These are phyloP conservation scores for Barbus barbus DNA, from an alignment of 2,113 vertebrate species.

Conservation along the genomic window DNA sequence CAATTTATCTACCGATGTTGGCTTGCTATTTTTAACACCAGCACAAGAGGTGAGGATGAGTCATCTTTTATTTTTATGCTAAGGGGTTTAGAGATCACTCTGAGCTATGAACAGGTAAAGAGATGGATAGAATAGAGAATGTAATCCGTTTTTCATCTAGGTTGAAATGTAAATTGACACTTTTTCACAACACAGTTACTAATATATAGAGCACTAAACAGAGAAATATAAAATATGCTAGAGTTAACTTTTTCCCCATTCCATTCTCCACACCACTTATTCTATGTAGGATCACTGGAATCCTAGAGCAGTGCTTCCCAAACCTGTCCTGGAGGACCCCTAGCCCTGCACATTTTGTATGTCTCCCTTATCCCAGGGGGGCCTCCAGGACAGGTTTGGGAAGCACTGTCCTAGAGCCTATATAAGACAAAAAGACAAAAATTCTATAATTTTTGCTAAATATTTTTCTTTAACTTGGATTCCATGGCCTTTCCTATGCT, in stretches of 20 bases:
- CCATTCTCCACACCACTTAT: neutral
- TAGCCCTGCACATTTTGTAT: too few relatives aligned
- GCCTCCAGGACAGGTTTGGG: too few relatives aligned
- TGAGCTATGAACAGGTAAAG: constrained; percentile 3
- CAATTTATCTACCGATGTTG: neutral
- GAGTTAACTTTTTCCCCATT: too few relatives aligned
- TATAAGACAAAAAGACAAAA: neutral
- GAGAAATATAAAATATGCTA: neutral
- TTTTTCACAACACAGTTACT: too few relatives aligned
- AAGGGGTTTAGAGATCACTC: neutral
- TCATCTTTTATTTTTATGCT: constrained; percentile 42
- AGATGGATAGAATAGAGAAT: too few relatives aligned
- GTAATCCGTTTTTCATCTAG: neutral
- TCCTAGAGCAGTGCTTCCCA: too few relatives aligned
- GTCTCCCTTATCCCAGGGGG: too few relatives aligned
- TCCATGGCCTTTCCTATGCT: neutral
- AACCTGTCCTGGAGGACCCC: too few relatives aligned
- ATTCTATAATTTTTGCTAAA: neutral
- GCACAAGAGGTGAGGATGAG: constrained; percentile 24
- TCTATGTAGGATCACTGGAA: neutral
- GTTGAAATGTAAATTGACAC: neutral
- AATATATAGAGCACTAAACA: neutral
- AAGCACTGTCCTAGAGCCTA: too few relatives aligned
- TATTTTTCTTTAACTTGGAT: neutral
- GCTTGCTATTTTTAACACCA: constrained; percentile 30